Percentiles rank a stretch among this genome's conserved stretches.
phyloP scores from a whole-genome alignment of 2,113 vertebrate genomes.

The Anguilla rostrata region DNA sequence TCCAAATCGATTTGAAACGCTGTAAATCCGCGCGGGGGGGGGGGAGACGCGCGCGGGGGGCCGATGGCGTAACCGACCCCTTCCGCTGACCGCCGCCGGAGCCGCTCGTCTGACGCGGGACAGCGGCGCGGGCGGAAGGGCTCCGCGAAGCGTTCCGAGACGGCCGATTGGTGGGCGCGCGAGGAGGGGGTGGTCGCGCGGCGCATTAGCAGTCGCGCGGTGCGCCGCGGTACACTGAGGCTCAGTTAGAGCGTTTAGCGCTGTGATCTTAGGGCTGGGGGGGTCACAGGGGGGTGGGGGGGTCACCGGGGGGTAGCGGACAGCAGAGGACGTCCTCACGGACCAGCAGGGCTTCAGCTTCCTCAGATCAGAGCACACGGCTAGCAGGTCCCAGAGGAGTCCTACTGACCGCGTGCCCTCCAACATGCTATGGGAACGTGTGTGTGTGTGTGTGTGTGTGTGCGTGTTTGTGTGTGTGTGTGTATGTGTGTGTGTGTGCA shows the following conservation, averaged over 20 bases:
- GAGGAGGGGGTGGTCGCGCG: background rate
- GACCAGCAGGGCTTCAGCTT: background rate
- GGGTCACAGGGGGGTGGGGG: background rate
- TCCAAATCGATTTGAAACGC: background rate
- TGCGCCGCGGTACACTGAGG: background rate
- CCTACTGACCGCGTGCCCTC: background rate
- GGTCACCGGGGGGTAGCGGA: background rate
- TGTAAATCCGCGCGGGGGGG: too few relatives aligned
- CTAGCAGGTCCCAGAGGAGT: background rate
- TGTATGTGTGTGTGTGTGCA: too few relatives aligned
- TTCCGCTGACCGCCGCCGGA: background rate
- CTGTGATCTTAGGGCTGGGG: background rate
- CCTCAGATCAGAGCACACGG: background rate
- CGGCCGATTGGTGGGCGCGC: background rate
- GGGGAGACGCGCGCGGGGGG: too few relatives aligned
- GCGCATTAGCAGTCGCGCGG: slow-evolving; percentile 11
- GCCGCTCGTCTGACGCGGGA: background rate
- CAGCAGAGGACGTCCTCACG: background rate
- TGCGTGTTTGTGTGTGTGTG: too few relatives aligned
- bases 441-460: too few relatives aligned
- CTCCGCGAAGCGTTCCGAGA: background rate
- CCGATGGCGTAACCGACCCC: background rate
- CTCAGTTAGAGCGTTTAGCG: background rate
- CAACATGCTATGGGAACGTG: background rate
- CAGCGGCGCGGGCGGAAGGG: too few relatives aligned